Evolutionary conservation across 64 coral and sea anemone species (phyloP), one percentile per base, ranked within the genome.

Genomic region (Acropora yongei): DNA sequence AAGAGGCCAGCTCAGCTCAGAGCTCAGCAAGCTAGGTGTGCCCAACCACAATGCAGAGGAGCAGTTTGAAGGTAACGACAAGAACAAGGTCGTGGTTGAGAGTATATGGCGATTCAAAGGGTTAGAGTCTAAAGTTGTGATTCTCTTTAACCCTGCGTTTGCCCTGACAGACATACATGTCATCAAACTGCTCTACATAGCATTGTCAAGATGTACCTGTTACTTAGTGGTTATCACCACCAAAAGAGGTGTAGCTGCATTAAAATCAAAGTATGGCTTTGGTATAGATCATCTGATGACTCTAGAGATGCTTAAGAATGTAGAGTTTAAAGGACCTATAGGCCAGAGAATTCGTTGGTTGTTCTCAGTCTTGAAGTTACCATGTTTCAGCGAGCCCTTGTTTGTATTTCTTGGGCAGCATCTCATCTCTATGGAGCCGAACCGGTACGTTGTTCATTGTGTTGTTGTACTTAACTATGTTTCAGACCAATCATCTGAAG

Each of bases 61-160:
- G 5, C 9, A 10, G 0, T 47, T 40, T 67, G 9, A n/a, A 40
- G 65, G 39, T 69, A 16, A 43, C 4, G 5, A 55, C 1, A 68
- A 5, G 8, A 44, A 87, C n/a, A 51, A 65, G 45, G 88, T 91
- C 42, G 79, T 77, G 14, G 81, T 95, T 12, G 94, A 95, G 2
- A 92, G 89, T 49, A 57, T 92, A 13, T 51, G 89, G 41, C 77
- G 94, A 7, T 95, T 95, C 12, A 95, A 95, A 89, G 94, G 94
- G 6, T 68, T 95, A 39, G 89, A 95, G 44, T 88, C 89, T 0
- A 95, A 95, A 67, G 85, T 95, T 5, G 89, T 95, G n/a, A 84
- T 95, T 72, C 50, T 95, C 1, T 91, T 77, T 73, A 90, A 89
- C 66, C 94, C 94, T 53, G 5, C 50, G 8, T 53, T 6, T 53